Conservation (phyloP, 2,888 invertebrate species). For the Ormyrus thymus region DNA sequence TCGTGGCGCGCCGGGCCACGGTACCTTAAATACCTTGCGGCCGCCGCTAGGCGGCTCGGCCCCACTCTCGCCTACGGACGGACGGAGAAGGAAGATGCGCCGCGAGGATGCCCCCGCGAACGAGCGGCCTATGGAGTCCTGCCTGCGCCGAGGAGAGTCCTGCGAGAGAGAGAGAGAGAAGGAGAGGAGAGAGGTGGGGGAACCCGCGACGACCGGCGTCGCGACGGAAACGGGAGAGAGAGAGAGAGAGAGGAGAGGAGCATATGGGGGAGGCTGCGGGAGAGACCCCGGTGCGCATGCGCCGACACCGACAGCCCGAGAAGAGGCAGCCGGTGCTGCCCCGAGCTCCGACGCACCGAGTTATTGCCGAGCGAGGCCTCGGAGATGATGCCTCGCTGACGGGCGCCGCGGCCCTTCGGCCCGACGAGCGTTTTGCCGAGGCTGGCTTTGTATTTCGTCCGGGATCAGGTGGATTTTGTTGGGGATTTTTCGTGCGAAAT, state of each 20-base stretch:
- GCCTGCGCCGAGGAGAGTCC: no score
- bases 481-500: no score
- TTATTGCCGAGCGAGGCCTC: constrained; percentile 44
- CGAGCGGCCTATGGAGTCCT: neutral
- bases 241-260: constrained; percentile 5
- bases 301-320: constrained; percentile 1
- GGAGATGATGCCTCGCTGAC: constrained; percentile 11
- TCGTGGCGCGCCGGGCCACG: constrained; percentile 78
- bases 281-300: constrained; percentile 30
- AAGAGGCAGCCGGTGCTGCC: constrained; percentile 24
- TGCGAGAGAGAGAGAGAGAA: no score
- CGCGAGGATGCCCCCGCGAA: constrained; percentile 20
- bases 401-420: neutral
- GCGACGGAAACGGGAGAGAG: constrained; percentile 54
- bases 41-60: constrained; percentile 41
- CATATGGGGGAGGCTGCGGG: neutral
- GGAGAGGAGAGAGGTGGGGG: constrained; percentile 18
- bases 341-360: constrained; percentile 19
- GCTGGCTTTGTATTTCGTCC: no score
- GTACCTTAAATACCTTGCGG: constrained; percentile 79
- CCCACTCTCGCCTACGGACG: constrained; percentile 33
- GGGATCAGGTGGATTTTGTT: no score
- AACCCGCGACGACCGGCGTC: constrained; percentile 55
- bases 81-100: constrained; percentile 28
- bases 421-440: neutral